Percentiles rank a stretch among this genome's conserved stretches.
phyloP scores from a whole-genome alignment of 2,797 vertebrate species.

The Aeoliscus strigatus region DNA sequence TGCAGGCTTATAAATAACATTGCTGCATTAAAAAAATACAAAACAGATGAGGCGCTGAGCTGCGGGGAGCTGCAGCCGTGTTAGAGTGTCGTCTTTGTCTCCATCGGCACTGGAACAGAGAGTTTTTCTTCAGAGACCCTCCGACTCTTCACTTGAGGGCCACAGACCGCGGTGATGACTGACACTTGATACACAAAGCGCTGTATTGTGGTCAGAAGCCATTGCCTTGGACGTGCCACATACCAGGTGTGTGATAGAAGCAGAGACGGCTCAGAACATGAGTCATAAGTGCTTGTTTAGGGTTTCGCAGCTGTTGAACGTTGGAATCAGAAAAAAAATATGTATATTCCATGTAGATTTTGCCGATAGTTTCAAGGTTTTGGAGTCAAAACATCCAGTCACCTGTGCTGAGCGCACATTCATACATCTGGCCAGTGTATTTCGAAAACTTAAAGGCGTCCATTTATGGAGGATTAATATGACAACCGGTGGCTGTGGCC shows the following conservation, averaged over 20 bases:
- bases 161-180: conserved; percentile 59
- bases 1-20: conserved; percentile 95
- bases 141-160: conserved; percentile 35
- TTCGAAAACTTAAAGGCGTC: conserved; percentile 22
- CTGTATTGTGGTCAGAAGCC: conserved; percentile 57
- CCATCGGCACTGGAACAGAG: conserved; percentile 41
- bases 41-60: conserved; percentile 84
- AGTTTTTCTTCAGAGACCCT: conserved; percentile 56
- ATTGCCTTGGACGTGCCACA: conserved; percentile 54
- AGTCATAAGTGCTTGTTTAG: conserved; percentile 51
- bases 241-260: conserved; percentile 69
- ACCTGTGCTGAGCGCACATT: conserved; percentile 4
- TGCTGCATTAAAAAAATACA: conserved; percentile 82
- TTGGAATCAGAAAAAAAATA: conserved; percentile 32
- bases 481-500: conserved; percentile 8
- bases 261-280: conserved; percentile 52
- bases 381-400: conserved; percentile 21
- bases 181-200: conserved; percentile 68
- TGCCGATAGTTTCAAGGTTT: conserved; percentile 13
- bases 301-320: conserved; percentile 43
- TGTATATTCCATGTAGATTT: conserved; percentile 29
- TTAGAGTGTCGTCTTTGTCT: conserved; percentile 63
- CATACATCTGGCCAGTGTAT: conserved; percentile 17
- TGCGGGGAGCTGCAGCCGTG: conserved; percentile 58
- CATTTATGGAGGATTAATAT: conserved; percentile 16